A percentile compares a stretch with the other conserved stretches of the same genome.
These are phyloP conservation scores for Heliangelus exortis DNA, from an alignment of 2,797 vertebrate species.

Conservation along the genomic window DNA sequence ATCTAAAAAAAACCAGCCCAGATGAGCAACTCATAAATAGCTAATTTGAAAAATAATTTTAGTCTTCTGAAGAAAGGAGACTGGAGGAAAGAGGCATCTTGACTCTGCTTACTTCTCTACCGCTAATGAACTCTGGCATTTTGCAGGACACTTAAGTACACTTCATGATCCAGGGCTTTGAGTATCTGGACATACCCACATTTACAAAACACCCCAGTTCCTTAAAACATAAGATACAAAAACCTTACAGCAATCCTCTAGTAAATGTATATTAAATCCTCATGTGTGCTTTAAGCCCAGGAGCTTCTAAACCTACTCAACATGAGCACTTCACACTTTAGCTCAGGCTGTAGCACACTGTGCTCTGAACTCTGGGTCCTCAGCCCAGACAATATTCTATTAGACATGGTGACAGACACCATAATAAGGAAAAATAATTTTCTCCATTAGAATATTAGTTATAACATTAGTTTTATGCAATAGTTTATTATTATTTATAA, in stretches of 20 bases:
- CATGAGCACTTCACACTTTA: not conserved
- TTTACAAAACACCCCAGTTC: not conserved
- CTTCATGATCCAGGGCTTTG: not conserved
- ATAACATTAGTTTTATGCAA: not conserved
- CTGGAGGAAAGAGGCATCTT: not conserved
- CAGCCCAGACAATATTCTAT: not conserved
- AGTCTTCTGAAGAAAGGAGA: slow-evolving; percentile 47
- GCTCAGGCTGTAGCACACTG: not conserved
- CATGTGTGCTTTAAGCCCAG: not conserved
- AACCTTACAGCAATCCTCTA: not conserved
- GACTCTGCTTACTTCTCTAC: not conserved
- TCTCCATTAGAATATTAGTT: not conserved
- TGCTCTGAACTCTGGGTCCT: not conserved
- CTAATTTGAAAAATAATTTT: not conserved
- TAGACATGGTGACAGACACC: not conserved
- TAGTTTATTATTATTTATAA: not conserved
- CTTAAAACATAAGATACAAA: not conserved
- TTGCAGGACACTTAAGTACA: rapidly evolving
- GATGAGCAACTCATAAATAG: slow-evolving; percentile 61
- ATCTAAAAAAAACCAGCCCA: slow-evolving; percentile 9
- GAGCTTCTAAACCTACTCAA: not conserved
- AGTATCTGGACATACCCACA: not conserved
- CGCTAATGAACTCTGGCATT: not conserved
- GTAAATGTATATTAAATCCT: not conserved
- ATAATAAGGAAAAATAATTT: not conserved